Conservation (phyloP, 2,113 vertebrate genomes). For the Lucifuga dentata region DNA sequence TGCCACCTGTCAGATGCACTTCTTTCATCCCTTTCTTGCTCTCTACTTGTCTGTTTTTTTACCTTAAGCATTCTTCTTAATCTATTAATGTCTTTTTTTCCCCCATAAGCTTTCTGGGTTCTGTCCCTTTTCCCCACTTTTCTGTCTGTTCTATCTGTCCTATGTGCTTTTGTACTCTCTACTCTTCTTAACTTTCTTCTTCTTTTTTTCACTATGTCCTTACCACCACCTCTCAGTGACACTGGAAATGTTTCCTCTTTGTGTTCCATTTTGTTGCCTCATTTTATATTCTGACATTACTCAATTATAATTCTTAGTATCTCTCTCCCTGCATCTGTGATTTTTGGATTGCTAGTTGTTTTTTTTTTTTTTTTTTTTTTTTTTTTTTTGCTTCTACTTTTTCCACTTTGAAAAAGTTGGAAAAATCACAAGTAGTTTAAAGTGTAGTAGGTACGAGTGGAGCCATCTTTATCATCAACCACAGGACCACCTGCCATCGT, state of each 20-base stretch:
- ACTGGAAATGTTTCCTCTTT: slow-evolving; percentile 55
- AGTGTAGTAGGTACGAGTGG: neutral
- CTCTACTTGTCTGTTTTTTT: neutral
- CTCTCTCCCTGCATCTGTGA: neutral
- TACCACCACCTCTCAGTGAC: slow-evolving; percentile 42
- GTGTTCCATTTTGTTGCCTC: slow-evolving; percentile 54
- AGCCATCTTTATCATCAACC: neutral
- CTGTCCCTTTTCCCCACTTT: slow-evolving; percentile 17
- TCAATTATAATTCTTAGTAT: slow-evolving; percentile 19
- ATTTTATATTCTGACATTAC: slow-evolving; percentile 17
- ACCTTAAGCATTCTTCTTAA: neutral
- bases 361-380: neutral
- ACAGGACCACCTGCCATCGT: neutral
- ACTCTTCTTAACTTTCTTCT: slow-evolving; percentile 53
- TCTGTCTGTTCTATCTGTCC: slow-evolving; percentile 40
- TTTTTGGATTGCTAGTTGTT: neutral
- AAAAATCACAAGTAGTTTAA: neutral
- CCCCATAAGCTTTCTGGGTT: slow-evolving; percentile 22
- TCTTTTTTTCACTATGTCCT: slow-evolving; percentile 49
- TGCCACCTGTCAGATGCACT: slow-evolving; percentile 27
- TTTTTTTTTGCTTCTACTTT: neutral
- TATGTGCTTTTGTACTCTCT: slow-evolving; percentile 47
- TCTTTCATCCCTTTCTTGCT: neutral
- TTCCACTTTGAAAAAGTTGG: neutral
- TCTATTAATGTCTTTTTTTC: slow-evolving; percentile 40